phyloP scores from a whole-genome alignment of 2,888 invertebrate species.

The Eurois occulta region DNA sequence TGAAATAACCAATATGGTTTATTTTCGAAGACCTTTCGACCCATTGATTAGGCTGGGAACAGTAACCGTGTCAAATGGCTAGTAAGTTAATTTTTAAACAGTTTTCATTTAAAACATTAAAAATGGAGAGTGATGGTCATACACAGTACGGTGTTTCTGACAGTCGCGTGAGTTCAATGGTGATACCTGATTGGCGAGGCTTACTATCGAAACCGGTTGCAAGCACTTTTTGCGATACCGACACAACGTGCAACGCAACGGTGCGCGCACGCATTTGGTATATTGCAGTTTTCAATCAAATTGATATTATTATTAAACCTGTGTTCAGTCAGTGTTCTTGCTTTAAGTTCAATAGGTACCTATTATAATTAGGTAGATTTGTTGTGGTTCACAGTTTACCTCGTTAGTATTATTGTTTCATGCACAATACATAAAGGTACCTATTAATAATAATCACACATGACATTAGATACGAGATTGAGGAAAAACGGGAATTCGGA shows the following conservation, averaged over 20 bases:
- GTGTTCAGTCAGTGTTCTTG: background rate
- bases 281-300: constrained; percentile 20
- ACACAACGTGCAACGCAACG: constrained; percentile 35
- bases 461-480: constrained; percentile 11
- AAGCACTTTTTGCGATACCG: constrained; percentile 53
- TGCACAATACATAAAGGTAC: background rate
- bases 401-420: constrained; percentile 7
- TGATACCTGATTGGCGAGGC: constrained; percentile 25
- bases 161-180: constrained; percentile 39
- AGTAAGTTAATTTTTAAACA: background rate
- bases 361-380: constrained; percentile 6
- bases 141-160: constrained; percentile 33
- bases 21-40: background rate
- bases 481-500: constrained; percentile 17
- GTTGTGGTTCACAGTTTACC: background rate
- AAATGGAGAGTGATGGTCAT: constrained; percentile 48
- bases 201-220: constrained; percentile 56
- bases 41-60: background rate
- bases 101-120: background rate
- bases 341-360: background rate
- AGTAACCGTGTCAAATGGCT: constrained; percentile 5
- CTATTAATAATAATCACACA: constrained; percentile 8
- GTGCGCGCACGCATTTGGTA: constrained; percentile 32
- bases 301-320: constrained; percentile 11
- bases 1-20: background rate